These are phyloP conservation scores for Sciurus carolinensis DNA, from an alignment of 2,797 vertebrate species.

Conservation along the genomic window DNA sequence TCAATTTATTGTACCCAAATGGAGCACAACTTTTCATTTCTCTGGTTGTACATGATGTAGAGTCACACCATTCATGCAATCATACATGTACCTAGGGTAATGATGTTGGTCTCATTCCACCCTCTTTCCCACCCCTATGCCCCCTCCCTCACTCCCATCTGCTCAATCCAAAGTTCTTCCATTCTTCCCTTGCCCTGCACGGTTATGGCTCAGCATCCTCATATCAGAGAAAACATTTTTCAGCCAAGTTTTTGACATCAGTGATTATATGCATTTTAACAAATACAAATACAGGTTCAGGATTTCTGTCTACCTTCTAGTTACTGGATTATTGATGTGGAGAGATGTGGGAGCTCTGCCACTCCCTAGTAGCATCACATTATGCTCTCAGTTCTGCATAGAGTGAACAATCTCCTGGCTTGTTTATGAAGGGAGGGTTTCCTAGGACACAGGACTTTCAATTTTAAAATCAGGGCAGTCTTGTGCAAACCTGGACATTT, in stretches of 20 bases:
- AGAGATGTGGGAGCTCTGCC: neutral
- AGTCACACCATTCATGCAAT: too few relatives aligned
- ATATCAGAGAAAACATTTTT: neutral
- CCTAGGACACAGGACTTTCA: neutral
- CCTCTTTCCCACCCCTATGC: too few relatives aligned
- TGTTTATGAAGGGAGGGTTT: neutral
- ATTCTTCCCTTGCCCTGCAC: too few relatives aligned
- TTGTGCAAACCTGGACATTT: neutral
- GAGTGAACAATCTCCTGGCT: neutral
- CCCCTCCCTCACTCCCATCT: too few relatives aligned
- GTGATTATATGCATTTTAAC: neutral
- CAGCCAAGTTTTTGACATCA: neutral
- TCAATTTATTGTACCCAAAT: too few relatives aligned
- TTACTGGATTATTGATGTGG: neutral
- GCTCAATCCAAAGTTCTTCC: too few relatives aligned
- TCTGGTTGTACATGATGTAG: too few relatives aligned
- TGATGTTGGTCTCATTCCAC: too few relatives aligned
- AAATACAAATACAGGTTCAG: neutral
- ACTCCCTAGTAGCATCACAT: neutral
- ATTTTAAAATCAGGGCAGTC: neutral
- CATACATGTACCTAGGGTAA: too few relatives aligned
- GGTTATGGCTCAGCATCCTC: too few relatives aligned
- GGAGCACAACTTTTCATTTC: too few relatives aligned
- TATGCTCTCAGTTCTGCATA: fast-evolving
- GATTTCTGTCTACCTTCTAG: neutral